phyloP scores from a whole-genome alignment of 92 coral and sea anemone species.

The Palythoa heliodiscus region DNA sequence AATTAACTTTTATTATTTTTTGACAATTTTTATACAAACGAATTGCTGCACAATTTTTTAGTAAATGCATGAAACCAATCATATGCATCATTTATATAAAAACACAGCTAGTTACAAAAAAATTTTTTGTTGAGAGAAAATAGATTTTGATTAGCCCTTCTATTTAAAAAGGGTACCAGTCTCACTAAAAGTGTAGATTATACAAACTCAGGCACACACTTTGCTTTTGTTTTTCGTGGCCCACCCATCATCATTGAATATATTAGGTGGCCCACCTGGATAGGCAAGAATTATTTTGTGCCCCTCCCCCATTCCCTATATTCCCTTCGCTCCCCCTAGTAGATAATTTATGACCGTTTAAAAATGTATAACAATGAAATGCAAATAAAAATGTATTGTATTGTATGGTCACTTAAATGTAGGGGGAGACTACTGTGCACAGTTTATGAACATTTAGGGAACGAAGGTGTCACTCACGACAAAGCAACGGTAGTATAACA shows the following conservation, averaged over 20 bases:
- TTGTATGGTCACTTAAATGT: no score
- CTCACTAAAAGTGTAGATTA: slow-evolving; percentile 11
- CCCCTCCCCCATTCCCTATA: not conserved
- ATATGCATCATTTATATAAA: not conserved
- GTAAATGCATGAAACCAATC: no score
- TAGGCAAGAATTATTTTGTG: not conserved
- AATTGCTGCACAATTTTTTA: no score
- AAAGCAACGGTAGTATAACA: no score
- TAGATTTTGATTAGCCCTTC: slow-evolving; percentile 27
- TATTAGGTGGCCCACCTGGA: not conserved
- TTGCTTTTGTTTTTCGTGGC: not conserved
- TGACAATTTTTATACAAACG: no score
- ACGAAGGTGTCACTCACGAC: no score
- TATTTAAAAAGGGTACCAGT: slow-evolving; percentile 27
- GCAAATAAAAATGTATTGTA: no score
- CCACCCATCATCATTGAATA: slow-evolving; percentile 2
- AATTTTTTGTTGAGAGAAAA: slow-evolving; percentile 33
- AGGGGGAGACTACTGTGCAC: no score
- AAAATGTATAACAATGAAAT: no score
- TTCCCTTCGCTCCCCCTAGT: not conserved
- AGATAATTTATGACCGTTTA: no score
- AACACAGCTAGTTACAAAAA: slow-evolving; percentile 17
- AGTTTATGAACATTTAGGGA: no score
- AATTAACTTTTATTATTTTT: no score
- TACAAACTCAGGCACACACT: slow-evolving; percentile 14